Conservation (phyloP, 1,140 invertebrate species). For the Neodiprion virginianus region DNA sequence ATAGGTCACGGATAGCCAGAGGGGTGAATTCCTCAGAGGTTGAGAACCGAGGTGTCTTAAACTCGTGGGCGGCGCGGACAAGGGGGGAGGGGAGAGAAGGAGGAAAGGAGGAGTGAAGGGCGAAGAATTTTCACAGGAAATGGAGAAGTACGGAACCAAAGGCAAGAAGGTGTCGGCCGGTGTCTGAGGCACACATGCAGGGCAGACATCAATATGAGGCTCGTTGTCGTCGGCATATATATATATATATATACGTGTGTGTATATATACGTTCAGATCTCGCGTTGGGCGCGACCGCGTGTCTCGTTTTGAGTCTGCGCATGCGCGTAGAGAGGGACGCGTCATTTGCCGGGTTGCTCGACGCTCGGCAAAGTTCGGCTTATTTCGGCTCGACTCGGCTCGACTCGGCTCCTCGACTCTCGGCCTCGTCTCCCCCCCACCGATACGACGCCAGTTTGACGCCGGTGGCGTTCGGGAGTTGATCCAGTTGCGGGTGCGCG, state of each 20-base stretch:
- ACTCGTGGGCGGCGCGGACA: too few species aligned
- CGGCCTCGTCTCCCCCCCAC: too few species aligned
- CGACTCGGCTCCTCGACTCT: not conserved
- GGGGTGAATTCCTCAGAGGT: too few species aligned
- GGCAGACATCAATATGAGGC: conserved; percentile 45
- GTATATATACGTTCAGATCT: not conserved
- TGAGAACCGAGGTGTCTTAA: too few species aligned
- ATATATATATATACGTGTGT: too few species aligned
- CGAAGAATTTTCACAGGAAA: too few species aligned
- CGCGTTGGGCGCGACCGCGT: conserved; percentile 47
- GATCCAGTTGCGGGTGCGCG: not conserved
- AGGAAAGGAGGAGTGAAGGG: too few species aligned
- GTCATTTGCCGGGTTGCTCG: not conserved
- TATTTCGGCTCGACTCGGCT: not conserved
- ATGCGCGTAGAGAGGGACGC: conserved; percentile 24
- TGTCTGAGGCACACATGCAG: conserved; percentile 29
- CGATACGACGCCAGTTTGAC: not conserved
- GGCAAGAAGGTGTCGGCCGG: not conserved
- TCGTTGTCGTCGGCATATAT: conserved; percentile 26
- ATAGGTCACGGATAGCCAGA: too few species aligned
- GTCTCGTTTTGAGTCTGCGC: conserved; percentile 30
- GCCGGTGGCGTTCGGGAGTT: not conserved
- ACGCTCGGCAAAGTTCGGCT: not conserved
- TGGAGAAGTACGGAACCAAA: too few species aligned
- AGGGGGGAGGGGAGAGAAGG: too few species aligned